Base-by-base conservation (phyloP, 2,888 invertebrate species). In the Nemotelus pantherinus region DNA sequence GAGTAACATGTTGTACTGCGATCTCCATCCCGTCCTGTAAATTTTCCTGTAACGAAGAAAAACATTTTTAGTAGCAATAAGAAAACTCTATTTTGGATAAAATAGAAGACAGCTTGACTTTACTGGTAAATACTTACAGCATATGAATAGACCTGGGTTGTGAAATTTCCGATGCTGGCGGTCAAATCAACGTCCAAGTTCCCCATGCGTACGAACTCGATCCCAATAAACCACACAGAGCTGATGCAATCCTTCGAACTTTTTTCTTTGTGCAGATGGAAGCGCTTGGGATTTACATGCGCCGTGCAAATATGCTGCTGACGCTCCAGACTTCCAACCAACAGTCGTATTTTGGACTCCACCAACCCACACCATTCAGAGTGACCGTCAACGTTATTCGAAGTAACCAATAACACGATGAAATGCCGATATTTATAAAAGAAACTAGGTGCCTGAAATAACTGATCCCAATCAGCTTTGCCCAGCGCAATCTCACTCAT, bases 151-250 rank as follows among this genome's bases (percentile, higher is more conserved):
- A 97, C 96, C 47, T 93, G 92, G 83, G 96, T 94, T 0, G 95
- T 96, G 87, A 99, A 99, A 71, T 91, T 91, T 82, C 94, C 93
- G 81, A 99, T 98, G 85, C 97, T 98, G 81, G 92, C 92, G 0
- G 98, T 98, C 78, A 99, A 91, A 88, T 99, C 96, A 74, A 99
- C 92, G 84, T 97, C 97, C 70, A 96, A 89, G 85, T 94, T 94
- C 85, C 93, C 93, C 9, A 93, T 92, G 88, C 95, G 96, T 83
- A 94, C 93, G 85, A 99, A 97, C 80, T 94, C 93, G 74, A 99
- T 89, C 0, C 99, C 99, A 83, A 99, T 97, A 88, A 99, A 99
- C 99, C 99, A 99, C 92, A 97, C 94, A 3, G 95, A 94, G 81
- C 89, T 85, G 39, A n/a, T 58, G 55, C 2, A 43, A 74, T 50